These are phyloP conservation scores for Xylota segnis DNA, from an alignment of 2,888 invertebrate species.

Conservation along the genomic window DNA sequence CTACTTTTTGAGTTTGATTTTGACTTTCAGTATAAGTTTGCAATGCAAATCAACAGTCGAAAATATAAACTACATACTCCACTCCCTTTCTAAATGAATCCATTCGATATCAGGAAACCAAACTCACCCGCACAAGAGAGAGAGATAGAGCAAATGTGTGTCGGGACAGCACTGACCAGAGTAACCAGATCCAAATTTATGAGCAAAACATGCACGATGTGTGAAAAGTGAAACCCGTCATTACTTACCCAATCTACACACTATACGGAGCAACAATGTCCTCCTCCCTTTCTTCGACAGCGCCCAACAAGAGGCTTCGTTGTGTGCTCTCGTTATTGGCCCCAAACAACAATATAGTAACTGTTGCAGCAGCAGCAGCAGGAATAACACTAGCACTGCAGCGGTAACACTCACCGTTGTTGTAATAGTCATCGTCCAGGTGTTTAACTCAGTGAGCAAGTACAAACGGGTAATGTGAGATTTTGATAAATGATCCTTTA, in stretches of 20 bases:
- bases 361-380: slow-evolving; percentile 29
- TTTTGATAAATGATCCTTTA: slow-evolving; percentile 77
- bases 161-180: slow-evolving; percentile 31
- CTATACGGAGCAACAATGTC: slow-evolving; percentile 29
- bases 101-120: slow-evolving; percentile 1
- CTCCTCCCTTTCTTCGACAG: slow-evolving; percentile 57
- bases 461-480: slow-evolving; percentile 75
- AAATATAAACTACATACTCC: too few species aligned
- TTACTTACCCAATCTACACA: slow-evolving; percentile 47
- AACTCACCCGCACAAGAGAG: not conserved
- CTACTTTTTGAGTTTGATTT: too few species aligned
- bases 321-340: slow-evolving; percentile 20
- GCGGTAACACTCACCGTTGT: slow-evolving; percentile 67
- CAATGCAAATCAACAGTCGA: too few species aligned
- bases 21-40: too few species aligned
- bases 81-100: slow-evolving; percentile 1
- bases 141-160: not conserved
- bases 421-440: slow-evolving; percentile 75
- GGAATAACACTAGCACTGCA: slow-evolving; percentile 31
- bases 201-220: slow-evolving; percentile 49
- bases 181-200: slow-evolving; percentile 66
- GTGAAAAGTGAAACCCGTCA: slow-evolving; percentile 66
- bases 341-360: slow-evolving; percentile 50
- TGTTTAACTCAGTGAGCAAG: slow-evolving; percentile 67
- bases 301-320: slow-evolving; percentile 15